phyloP scores from a whole-genome alignment of 2,888 invertebrate species.

The Antitype chi region DNA sequence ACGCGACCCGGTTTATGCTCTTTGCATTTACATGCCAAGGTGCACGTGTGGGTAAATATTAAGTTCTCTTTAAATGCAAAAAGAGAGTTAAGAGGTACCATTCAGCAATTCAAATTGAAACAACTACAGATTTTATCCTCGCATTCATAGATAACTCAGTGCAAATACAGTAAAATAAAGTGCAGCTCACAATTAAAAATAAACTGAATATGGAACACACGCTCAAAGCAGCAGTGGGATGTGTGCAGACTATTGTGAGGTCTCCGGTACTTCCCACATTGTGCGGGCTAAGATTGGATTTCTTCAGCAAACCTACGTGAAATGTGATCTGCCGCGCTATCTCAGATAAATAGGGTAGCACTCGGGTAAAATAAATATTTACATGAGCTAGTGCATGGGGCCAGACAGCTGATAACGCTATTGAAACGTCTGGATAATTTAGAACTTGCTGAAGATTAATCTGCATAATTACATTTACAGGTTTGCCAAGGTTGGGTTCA shows the following conservation, averaged over 20 bases:
- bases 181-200: conserved; percentile 64
- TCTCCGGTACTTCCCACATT: conserved; percentile 70
- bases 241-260: conserved; percentile 75
- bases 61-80: conserved; percentile 21
- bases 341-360: conserved; percentile 65
- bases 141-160: conserved; percentile 1
- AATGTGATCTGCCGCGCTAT: conserved; percentile 72
- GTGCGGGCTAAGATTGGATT: conserved; percentile 77
- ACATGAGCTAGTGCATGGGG: conserved; percentile 33
- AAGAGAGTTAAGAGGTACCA: neutral
- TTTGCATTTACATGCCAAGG: conserved; percentile 68
- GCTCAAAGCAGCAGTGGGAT: conserved; percentile 66
- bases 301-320: conserved; percentile 73
- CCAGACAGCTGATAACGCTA: conserved; percentile 14
- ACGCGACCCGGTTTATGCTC: conserved; percentile 64
- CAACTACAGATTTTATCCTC: neutral
- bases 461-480: neutral
- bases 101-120: conserved; percentile 11
- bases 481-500: neutral
- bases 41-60: conserved; percentile 47
- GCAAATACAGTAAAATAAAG: conserved; percentile 34
- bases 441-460: neutral
- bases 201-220: conserved; percentile 65
- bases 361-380: conserved; percentile 64
- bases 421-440: conserved; percentile 8